Evolutionary conservation across 2,113 vertebrate genomes (phyloP), one percentile per base, ranked within the genome.

Genomic region (Centrocercus urophasianus): DNA sequence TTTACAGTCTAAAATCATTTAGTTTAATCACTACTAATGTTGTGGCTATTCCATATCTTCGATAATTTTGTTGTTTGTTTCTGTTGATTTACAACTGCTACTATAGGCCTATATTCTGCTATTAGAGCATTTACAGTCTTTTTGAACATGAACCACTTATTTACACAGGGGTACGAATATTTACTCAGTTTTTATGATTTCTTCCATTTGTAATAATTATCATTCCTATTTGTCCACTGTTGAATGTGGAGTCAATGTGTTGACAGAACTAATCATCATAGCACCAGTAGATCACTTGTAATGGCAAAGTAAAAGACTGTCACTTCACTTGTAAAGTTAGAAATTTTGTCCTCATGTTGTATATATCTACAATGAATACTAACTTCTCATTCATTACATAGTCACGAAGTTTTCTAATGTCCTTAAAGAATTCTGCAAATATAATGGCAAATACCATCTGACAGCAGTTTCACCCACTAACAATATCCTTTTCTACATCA

Each of bases 281-380:
- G 18, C 1, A 0, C 13, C 0, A 0, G n/a, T 27, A 45, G 42
- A 32, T 90, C 42, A 45, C 21, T 56, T 45, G 18, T 47, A 77
- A 65, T 10, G 21, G 11, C 30, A n/a, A 42, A 69, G 28, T 3
- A 83, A 52, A 47, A 78, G 17, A 15, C 17, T 1, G 0, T 7
- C n/a, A 34, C 16, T 34, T 61, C 43, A 25, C 19, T 10, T 19
- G 22, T 52, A 50, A 88, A 76, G 19, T 47, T 43, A 32, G 20
- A 17, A 34, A 73, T 34, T 2, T 57, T 83, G 83, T 57, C 34
- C 36, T 61, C 8, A 2, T 7, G 8, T 21, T 57, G 5, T 8
- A 48, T 28, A 6, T 56, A 50, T 21, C 40, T 47, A 56, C 8
- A 48, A 45, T 24, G 3, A 92, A 67, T n/a, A 4, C n/a, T 32